Base-by-base conservation (phyloP, 2,113 vertebrate species). In the Lepus timidus region DNA sequence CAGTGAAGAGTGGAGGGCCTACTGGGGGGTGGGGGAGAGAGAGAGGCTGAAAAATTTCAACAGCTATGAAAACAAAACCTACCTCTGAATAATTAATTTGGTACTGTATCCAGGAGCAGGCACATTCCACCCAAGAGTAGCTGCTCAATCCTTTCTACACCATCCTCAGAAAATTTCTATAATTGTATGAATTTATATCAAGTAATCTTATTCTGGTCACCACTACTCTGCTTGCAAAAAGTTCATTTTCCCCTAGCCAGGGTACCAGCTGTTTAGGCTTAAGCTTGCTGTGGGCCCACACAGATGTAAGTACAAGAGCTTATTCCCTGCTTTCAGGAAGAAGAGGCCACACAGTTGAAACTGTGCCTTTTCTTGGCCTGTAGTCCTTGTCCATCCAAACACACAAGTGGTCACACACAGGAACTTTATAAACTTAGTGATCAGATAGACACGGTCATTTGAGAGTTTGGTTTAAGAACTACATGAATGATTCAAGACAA, bases 381-480 rank as follows among this genome's bases (percentile, higher is more conserved):
- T 83, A 88, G n/a, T 79, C 4, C 31, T 62, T 36, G 9, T 2
- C 23, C 9, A 23, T 82, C 1, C 25, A 65, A 62, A 44, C 9
- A 79, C 14, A 79, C 6, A 20, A 1, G 79, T 49, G 80, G 3
- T 88, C 17, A 31, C 20, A 49, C 6, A 27, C 1, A 62, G 31
- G 33, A 36, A 74, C 8, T 91, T 62, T 39, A 86, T 19, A 29
- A 29, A 49, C 4, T 25, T 81, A 65, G 44, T 20, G 8, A 81
- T 64, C 13, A 81, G 31, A 2, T 27, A 36, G 31, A 52, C 55
- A 49, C 73, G 29, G 11, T 62, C 81, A 55, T 52, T 85, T 91
- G 71, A 67, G 49, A 89, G 22, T 85, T 79, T 92, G 55, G 23
- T 31, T 64, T 88, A 20, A 75, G 39, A 80, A 90, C 20, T 70